These are phyloP conservation scores for Macrosteles quadrilineatus DNA, from an alignment of 1,140 invertebrate species.

Conservation along the genomic window DNA sequence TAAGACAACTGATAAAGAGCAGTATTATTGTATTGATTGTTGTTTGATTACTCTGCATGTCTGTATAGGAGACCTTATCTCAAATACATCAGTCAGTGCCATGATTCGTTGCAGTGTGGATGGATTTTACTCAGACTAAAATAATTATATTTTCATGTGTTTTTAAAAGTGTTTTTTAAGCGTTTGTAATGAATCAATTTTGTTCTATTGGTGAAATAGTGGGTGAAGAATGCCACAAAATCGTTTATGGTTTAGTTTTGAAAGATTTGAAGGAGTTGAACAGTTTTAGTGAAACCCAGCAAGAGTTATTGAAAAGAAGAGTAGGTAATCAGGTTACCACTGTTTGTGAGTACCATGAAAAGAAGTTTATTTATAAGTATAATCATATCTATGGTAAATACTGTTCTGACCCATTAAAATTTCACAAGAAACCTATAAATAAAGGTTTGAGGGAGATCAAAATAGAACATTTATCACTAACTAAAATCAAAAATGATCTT, in stretches of 20 bases:
- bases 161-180: no score
- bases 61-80: no score
- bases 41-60: no score
- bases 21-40: no score
- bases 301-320: no score
- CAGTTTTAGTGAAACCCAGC: slow-evolving; percentile 14
- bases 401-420: slow-evolving; percentile 14
- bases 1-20: no score
- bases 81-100: no score
- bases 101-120: no score
- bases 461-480: slow-evolving; percentile 11
- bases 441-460: slow-evolving; percentile 27
- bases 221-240: slow-evolving; percentile 30
- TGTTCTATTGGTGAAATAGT: slow-evolving; percentile 10
- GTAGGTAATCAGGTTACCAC: background rate
- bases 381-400: no score
- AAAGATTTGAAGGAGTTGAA: slow-evolving; percentile 19
- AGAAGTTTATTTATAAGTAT: slow-evolving; percentile 24
- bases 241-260: slow-evolving; percentile 18
- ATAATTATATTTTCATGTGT: no score
- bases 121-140: no score
- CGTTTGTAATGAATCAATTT: no score
- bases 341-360: slow-evolving; percentile 32
- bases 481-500: background rate
- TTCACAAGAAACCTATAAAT: slow-evolving; percentile 20